A percentile compares a stretch with the other conserved stretches of the same genome.
phyloP scores from a whole-genome alignment of 2,888 invertebrate species.

The Cinara cedri region DNA sequence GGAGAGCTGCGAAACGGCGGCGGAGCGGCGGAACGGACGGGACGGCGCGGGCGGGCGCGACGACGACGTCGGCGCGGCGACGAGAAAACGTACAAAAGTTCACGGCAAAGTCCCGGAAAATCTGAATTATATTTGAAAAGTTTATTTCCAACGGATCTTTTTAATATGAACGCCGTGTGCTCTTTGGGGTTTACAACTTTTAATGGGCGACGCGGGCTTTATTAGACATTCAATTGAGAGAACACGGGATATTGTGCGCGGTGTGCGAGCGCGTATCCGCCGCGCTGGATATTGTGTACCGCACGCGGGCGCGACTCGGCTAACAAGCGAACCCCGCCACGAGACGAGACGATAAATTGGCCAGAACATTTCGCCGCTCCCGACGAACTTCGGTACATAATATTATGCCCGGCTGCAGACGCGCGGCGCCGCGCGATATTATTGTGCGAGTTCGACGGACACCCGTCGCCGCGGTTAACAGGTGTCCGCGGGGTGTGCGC shows the following conservation, averaged over 20 bases:
- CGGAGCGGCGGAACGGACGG: background rate
- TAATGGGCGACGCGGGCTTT: conserved; percentile 1
- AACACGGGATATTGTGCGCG: background rate
- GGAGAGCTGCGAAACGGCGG: background rate
- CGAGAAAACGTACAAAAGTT: conserved; percentile 39
- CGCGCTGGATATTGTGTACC: background rate
- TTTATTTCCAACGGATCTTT: conserved; percentile 43
- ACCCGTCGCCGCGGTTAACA: no score
- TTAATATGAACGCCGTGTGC: conserved; percentile 45
- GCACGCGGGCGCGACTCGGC: background rate
- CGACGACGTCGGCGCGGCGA: background rate
- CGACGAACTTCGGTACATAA: no score
- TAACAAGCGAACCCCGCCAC: background rate
- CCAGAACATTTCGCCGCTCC: background rate
- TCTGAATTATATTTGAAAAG: conserved; percentile 55
- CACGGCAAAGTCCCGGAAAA: conserved; percentile 37
- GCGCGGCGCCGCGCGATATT: no score
- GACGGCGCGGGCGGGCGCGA: background rate
- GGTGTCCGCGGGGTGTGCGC: no score
- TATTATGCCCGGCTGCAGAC: no score
- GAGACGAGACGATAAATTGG: background rate
- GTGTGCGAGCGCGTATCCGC: background rate
- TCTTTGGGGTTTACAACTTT: conserved; percentile 27
- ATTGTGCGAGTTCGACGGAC: no score
- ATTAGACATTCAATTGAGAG: conserved; percentile 31